Conservation (phyloP, 2,888 invertebrate genomes). For the Tortrix viridana region DNA sequence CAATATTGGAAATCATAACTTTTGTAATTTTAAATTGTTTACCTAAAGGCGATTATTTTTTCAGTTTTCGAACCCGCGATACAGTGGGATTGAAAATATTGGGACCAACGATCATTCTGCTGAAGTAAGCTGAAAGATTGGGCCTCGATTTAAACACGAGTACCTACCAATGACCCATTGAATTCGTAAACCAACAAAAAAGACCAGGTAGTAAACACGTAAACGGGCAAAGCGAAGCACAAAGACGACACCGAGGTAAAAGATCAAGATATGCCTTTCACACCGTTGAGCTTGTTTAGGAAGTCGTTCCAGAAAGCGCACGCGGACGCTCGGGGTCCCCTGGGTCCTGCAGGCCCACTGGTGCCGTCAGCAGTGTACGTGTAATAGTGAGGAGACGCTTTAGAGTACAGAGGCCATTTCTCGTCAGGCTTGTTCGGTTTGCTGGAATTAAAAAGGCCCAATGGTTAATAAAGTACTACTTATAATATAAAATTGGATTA, state of each 20-base stretch:
- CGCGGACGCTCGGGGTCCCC: conserved; percentile 92
- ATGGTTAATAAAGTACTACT: neutral
- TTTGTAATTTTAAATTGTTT: too few relatives aligned
- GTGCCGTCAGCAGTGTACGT: conserved; percentile 93
- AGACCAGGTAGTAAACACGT: neutral
- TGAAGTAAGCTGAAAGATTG: too few relatives aligned
- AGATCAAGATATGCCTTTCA: conserved; percentile 51
- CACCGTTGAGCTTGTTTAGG: conserved; percentile 93
- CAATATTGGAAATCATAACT: too few relatives aligned
- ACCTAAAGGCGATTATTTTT: too few relatives aligned
- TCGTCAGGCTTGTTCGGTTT: conserved; percentile 88
- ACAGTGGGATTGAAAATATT: too few relatives aligned
- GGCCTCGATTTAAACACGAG: too few relatives aligned
- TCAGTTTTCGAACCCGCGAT: too few relatives aligned
- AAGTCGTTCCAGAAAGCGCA: conserved; percentile 99
- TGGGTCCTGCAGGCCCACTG: conserved; percentile 85
- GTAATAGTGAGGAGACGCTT: conserved; percentile 93
- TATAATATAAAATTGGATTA: too few relatives aligned
- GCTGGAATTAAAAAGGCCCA: conserved; percentile 57
- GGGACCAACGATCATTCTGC: too few relatives aligned
- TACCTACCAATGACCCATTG: neutral
- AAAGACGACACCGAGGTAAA: conserved; percentile 31
- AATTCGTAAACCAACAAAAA: neutral
- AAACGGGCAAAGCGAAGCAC: conserved; percentile 24
- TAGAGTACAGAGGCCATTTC: conserved; percentile 95